Percentiles rank a stretch among this genome's conserved stretches.
These are phyloP conservation scores for Zophobas morio DNA, from an alignment of 1,140 invertebrate genomes.

Conservation along the genomic window DNA sequence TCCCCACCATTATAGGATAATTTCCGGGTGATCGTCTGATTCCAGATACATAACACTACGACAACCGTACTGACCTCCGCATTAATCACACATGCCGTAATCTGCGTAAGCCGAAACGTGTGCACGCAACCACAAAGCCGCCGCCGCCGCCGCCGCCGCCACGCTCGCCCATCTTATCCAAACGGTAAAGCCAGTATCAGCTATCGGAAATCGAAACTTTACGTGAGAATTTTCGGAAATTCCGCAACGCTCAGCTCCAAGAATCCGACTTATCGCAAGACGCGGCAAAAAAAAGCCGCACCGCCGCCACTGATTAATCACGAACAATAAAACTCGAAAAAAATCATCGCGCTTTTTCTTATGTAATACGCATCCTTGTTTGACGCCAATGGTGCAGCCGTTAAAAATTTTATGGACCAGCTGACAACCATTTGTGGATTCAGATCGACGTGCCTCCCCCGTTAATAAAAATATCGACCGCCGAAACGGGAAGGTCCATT, in stretches of 20 bases:
- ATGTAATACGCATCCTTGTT: conserved; percentile 24
- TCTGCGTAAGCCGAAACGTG: conserved; percentile 4
- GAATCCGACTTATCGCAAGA: not conserved
- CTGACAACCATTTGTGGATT: not conserved
- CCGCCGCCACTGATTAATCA: conserved; percentile 15
- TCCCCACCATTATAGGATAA: conserved; percentile 36
- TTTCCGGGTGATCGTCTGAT: conserved; percentile 36
- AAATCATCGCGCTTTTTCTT: not conserved
- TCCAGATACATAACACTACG: conserved; percentile 3
- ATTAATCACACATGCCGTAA: conserved; percentile 27
- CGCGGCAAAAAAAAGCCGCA: conserved; percentile 12
- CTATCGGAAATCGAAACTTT: conserved; percentile 26
- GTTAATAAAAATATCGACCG: conserved; percentile 12
- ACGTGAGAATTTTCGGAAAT: conserved; percentile 14
- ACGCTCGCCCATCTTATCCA: not conserved
- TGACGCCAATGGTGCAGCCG: conserved; percentile 21
- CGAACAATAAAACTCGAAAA: conserved; percentile 8
- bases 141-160: not conserved
- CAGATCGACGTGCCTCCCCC: not conserved
- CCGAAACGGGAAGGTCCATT: conserved; percentile 8
- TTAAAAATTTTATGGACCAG: conserved; percentile 26
- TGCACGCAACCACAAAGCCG: not conserved
- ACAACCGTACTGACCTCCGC: conserved; percentile 31
- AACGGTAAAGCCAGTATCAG: not conserved
- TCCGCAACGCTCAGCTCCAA: conserved; percentile 7